phyloP scores from a whole-genome alignment of 2,888 invertebrate genomes.

The Trachelus tabidus region DNA sequence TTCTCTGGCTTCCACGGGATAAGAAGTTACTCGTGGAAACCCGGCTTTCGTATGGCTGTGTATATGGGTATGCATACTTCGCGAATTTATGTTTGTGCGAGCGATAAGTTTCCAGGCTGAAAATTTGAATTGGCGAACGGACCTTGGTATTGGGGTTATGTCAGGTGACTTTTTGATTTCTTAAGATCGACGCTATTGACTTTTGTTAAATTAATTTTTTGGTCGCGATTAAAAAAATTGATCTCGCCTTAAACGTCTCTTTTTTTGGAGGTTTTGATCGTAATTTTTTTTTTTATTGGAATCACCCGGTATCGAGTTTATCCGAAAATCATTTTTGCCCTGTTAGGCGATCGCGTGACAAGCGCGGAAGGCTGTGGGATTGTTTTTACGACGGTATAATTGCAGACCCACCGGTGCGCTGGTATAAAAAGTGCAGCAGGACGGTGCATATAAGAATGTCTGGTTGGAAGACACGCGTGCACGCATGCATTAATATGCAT shows the following conservation, averaged over 20 bases:
- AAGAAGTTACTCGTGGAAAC: not conserved
- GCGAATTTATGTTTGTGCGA: not conserved
- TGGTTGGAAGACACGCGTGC: not conserved
- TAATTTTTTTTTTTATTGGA: not conserved
- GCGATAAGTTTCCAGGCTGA: not conserved
- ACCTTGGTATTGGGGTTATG: not conserved
- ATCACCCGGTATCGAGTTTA: no score
- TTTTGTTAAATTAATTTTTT: not conserved
- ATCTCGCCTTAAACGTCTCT: not conserved
- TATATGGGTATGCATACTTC: not conserved
- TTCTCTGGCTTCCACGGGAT: not conserved
- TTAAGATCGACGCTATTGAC: not conserved
- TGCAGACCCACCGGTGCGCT: not conserved
- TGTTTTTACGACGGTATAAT: not conserved
- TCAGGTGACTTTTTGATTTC: not conserved
- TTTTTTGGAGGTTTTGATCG: not conserved
- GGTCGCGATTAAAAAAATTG: not conserved
- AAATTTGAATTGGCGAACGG: not conserved
- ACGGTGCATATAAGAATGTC: not conserved
- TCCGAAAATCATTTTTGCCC: not conserved
- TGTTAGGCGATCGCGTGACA: not conserved
- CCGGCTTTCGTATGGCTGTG: not conserved
- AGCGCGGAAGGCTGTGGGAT: not conserved
- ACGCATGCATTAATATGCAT: not conserved
- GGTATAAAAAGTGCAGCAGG: not conserved